A percentile compares a stretch with the other conserved stretches of the same genome.
Conservation (phyloP, 2,113 vertebrate species). For the Saccopteryx leptura region DNA sequence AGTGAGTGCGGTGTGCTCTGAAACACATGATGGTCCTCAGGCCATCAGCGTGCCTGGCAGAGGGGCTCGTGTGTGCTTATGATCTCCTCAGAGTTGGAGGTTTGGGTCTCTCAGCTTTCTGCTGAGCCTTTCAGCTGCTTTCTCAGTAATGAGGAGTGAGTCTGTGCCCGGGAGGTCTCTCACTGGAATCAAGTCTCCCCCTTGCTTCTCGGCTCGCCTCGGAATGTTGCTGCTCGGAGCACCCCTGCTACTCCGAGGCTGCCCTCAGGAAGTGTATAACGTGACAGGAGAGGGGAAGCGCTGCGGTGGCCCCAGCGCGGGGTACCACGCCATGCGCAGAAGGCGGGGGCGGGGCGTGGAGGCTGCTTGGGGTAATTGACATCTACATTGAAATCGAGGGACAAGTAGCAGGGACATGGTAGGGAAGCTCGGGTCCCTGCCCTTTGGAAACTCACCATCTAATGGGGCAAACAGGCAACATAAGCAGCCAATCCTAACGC, state of each 20-base stretch:
- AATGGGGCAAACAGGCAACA: background rate
- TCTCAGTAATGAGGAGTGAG: background rate
- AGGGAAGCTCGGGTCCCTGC: background rate
- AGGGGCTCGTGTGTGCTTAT: background rate
- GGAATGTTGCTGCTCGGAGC: background rate
- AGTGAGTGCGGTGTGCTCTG: constrained; percentile 25
- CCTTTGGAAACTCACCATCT: background rate
- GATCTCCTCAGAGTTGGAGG: background rate
- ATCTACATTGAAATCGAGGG: background rate
- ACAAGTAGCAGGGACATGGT: background rate
- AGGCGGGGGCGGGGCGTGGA: no score
- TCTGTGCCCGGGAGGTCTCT: background rate
- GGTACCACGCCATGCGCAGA: background rate
- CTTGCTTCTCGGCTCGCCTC: background rate
- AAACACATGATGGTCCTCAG: background rate
- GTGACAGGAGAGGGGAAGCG: background rate
- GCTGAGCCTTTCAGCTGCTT: background rate
- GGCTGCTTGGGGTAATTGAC: background rate
- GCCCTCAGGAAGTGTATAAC: background rate
- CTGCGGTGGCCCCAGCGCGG: background rate
- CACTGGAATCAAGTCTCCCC: background rate
- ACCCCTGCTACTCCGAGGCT: background rate
- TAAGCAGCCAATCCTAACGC: background rate
- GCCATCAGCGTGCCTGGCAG: background rate
- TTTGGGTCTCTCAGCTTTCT: background rate